Conservation (phyloP, 2,888 invertebrate genomes). For the Hirtodrosophila histrioides region DNA sequence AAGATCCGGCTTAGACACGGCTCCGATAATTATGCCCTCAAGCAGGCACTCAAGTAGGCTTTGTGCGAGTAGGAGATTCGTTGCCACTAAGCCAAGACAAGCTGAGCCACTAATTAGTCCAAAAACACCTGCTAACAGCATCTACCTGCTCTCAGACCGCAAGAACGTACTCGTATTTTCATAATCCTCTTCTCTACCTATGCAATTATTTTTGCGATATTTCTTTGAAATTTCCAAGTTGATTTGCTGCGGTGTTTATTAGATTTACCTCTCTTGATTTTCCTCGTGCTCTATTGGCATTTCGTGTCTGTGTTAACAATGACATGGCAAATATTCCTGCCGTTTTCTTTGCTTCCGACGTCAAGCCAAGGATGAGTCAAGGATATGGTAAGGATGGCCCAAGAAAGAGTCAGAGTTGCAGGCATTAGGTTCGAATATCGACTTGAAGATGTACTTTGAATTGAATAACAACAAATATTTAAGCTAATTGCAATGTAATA, state of each 20-base stretch:
- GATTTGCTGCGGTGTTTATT: slow-evolving; percentile 68
- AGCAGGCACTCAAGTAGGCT: slow-evolving; percentile 46
- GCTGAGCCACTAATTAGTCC: slow-evolving; percentile 59
- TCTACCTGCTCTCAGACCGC: slow-evolving; percentile 25
- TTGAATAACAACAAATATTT: background rate
- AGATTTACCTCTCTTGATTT: slow-evolving; percentile 40
- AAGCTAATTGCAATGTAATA: background rate
- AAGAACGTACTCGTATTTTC: slow-evolving; percentile 10
- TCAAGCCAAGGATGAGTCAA: background rate
- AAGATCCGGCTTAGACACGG: slow-evolving; percentile 31
- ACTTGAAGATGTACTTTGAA: background rate
- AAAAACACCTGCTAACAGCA: slow-evolving; percentile 25
- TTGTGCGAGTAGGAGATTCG: slow-evolving; percentile 5
- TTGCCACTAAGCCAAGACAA: slow-evolving; percentile 1
- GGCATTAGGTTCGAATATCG: slow-evolving; percentile 2
- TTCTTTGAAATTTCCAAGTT: slow-evolving; percentile 24
- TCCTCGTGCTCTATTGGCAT: slow-evolving; percentile 11
- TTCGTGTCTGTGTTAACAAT: slow-evolving; percentile 59
- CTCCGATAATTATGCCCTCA: slow-evolving; percentile 55
- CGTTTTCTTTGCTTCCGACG: slow-evolving; percentile 73
- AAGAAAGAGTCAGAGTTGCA: too few species aligned
- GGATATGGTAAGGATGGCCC: too few species aligned
- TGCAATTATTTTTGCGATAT: slow-evolving; percentile 42
- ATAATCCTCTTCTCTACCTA: slow-evolving; percentile 29
- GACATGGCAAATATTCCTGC: slow-evolving; percentile 66